Conservation (phyloP, 2,113 vertebrate species). For the Esox niger region DNA sequence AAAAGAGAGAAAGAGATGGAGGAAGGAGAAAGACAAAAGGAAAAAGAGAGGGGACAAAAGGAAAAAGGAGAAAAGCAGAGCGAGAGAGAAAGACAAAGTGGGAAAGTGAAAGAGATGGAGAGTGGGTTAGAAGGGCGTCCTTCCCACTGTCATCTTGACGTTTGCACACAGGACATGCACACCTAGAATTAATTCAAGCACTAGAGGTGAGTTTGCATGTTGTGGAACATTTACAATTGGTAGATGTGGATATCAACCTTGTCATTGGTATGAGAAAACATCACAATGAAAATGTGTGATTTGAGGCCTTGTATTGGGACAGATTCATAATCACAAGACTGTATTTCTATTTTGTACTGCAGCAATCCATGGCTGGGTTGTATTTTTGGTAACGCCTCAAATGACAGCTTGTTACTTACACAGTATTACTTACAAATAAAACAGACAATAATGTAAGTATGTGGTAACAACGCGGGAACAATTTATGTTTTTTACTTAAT, state of each 20-base stretch:
- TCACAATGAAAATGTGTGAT: background rate
- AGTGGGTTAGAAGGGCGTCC: constrained; percentile 37
- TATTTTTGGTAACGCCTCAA: too few relatives aligned
- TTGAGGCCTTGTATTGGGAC: background rate
- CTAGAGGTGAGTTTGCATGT: background rate
- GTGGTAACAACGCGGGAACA: too few relatives aligned
- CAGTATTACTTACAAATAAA: too few relatives aligned
- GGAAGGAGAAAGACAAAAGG: constrained; percentile 52
- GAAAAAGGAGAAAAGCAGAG: constrained; percentile 24
- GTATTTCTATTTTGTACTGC: too few relatives aligned
- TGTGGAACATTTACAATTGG: background rate
- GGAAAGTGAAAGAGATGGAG: constrained; percentile 6
- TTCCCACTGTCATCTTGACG: constrained; percentile 32
- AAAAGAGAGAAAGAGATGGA: constrained; percentile 20
- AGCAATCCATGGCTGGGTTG: background rate
- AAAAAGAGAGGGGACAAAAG: constrained; percentile 5
- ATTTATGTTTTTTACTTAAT: too few relatives aligned
- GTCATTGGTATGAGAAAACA: background rate
- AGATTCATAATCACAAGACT: background rate
- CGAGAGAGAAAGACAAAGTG: constrained; percentile 9
- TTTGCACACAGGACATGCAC: constrained; percentile 17
- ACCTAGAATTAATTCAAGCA: background rate
- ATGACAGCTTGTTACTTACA: too few relatives aligned
- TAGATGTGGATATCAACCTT: background rate
- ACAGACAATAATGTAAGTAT: too few relatives aligned